Evolutionary conservation across 1,140 invertebrate species (phyloP).

Genomic region (Nixonia krombeini): DNA sequence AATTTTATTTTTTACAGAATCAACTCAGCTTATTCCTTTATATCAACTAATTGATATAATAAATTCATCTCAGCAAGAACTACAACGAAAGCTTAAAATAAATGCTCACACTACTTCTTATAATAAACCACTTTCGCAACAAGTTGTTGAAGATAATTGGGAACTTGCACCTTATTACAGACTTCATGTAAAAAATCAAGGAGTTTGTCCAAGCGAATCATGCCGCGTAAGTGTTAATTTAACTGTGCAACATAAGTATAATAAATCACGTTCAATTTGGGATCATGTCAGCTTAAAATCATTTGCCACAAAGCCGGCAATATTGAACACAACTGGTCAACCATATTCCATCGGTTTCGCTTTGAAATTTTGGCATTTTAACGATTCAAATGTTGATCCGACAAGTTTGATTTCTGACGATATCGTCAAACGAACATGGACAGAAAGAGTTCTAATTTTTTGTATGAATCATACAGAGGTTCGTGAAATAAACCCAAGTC

Average conservation of each 20-base stretch:
- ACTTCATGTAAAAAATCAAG: conserved; percentile 76
- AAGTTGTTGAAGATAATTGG: conserved; percentile 43
- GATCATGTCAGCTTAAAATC: conserved; percentile 75
- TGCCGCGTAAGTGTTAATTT: conserved; percentile 77
- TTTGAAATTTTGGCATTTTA: conserved; percentile 86
- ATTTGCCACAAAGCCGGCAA: conserved; percentile 78
- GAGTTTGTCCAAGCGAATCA: conserved; percentile 75
- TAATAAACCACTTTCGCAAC: conserved; percentile 19
- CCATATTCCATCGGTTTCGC: conserved; percentile 79
- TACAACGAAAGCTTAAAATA: conserved; percentile 23
- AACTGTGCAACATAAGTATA: conserved; percentile 72
- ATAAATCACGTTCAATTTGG: conserved; percentile 71
- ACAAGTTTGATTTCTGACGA: conserved; percentile 50
- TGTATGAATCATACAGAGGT: conserved; percentile 81
- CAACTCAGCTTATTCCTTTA: conserved; percentile 43
- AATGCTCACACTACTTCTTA: conserved; percentile 15
- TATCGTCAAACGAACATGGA: conserved; percentile 72
- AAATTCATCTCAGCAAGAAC: conserved; percentile 36
- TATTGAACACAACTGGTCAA: conserved; percentile 68
- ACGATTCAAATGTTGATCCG: conserved; percentile 38
- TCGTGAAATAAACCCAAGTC: conserved; percentile 81
- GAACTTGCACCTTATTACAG: conserved; percentile 55
- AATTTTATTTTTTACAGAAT: conserved; percentile 43
- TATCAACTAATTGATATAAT: conserved; percentile 43
- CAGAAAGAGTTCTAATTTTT: conserved; percentile 82